Conservation (phyloP, 2,113 vertebrate genomes). For the Caracal caracal region DNA sequence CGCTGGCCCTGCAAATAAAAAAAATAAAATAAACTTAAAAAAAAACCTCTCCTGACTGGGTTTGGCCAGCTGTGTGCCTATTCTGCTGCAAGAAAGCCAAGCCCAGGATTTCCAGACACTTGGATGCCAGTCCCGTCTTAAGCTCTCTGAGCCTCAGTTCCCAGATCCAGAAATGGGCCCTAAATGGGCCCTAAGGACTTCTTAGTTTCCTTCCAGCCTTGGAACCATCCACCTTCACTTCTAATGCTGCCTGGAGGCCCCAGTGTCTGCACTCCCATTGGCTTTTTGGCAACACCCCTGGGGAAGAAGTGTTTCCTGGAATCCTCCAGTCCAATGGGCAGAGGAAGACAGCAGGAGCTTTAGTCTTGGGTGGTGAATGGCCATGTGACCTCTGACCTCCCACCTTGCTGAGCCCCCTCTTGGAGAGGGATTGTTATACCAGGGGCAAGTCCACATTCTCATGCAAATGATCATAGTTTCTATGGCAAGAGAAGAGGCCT, state of each 20-base stretch:
- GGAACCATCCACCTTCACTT: not conserved
- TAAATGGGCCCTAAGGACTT: not conserved
- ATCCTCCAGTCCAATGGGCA: not conserved
- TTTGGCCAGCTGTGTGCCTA: not conserved
- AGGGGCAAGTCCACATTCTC: not conserved
- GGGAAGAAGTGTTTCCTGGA: not conserved
- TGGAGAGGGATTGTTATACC: not conserved
- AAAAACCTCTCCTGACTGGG: fast-evolving
- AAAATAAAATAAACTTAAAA: too few relatives aligned
- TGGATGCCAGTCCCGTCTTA: too few relatives aligned
- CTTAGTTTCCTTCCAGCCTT: not conserved
- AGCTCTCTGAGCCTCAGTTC: not conserved
- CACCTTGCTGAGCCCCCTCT: not conserved
- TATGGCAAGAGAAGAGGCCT: not conserved
- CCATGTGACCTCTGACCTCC: not conserved
- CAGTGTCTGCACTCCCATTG: not conserved
- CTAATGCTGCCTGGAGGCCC: not conserved
- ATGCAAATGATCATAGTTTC: not conserved
- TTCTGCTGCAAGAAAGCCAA: not conserved
- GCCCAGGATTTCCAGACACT: not conserved
- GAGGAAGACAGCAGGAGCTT: not conserved
- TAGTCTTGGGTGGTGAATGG: not conserved
- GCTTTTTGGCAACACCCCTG: not conserved
- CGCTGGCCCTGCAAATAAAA: too few relatives aligned
- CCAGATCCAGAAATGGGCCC: not conserved